A percentile compares a stretch with the other conserved stretches of the same genome.
Conservation (phyloP, 2,113 vertebrate genomes). For the Hypanus sabinus region DNA sequence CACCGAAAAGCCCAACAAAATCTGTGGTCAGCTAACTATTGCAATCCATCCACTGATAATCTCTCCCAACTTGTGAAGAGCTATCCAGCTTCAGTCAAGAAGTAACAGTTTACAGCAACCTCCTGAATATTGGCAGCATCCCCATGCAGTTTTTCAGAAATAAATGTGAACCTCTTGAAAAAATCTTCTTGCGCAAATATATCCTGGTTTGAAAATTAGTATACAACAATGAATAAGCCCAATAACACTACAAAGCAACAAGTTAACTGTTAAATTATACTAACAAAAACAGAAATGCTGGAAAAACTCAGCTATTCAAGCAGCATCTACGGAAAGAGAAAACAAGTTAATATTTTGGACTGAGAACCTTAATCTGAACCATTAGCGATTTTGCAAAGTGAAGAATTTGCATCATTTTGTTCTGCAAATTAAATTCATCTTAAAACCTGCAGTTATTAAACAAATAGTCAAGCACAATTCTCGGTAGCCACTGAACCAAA, state of each 20-base stretch:
- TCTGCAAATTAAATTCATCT: not conserved
- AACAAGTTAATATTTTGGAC: no score
- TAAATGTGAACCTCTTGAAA: not conserved
- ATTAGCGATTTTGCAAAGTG: not conserved
- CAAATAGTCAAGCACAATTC: not conserved
- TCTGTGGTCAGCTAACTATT: not conserved
- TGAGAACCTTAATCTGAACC: no score
- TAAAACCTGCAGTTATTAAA: not conserved
- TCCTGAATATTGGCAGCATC: not conserved
- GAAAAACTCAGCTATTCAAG: no score
- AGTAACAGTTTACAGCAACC: not conserved
- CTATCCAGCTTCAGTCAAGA: not conserved
- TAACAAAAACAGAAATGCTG: no score
- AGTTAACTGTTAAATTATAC: not conserved
- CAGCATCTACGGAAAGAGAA: no score
- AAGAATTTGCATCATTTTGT: not conserved
- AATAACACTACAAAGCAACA: not conserved
- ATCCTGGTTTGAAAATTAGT: not conserved
- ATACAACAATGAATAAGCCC: not conserved
- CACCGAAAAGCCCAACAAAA: not conserved
- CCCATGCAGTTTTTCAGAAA: not conserved
- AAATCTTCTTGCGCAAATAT: not conserved
- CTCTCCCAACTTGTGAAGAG: not conserved
- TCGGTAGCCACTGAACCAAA: not conserved
- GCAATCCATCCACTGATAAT: not conserved